Evolutionary conservation across 2,888 invertebrate genomes (phyloP).

Genomic region (Athetis lepigone): DNA sequence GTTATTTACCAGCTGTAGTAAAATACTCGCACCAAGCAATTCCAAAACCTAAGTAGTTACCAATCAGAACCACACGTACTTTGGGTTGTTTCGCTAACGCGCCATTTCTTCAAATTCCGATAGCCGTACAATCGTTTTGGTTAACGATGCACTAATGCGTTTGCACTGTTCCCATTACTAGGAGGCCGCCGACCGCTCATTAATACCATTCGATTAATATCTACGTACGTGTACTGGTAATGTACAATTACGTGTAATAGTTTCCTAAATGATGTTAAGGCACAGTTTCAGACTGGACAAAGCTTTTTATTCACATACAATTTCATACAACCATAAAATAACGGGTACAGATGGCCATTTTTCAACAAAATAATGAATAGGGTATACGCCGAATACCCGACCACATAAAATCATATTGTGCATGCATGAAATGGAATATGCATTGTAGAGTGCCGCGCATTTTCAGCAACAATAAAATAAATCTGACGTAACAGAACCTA

Average conservation of each 20-base stretch:
- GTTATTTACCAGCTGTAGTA: background rate
- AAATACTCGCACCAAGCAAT: constrained; percentile 5
- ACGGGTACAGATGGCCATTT: background rate
- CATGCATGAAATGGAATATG: constrained; percentile 51
- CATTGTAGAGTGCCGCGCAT: constrained; percentile 48
- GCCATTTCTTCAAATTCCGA: constrained; percentile 63
- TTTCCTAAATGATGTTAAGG: constrained; percentile 27
- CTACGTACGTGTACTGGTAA: constrained; percentile 40
- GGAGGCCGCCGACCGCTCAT: constrained; percentile 69
- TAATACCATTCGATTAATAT: constrained; percentile 74
- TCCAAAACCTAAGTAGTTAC: constrained; percentile 26
- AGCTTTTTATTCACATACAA: constrained; percentile 1
- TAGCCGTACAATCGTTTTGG: constrained; percentile 69
- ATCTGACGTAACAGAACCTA: constrained; percentile 61
- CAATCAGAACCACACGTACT: constrained; percentile 41
- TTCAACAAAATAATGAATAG: constrained; percentile 39
- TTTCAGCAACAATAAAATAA: constrained; percentile 57
- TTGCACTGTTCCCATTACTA: constrained; percentile 84
- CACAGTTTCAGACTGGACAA: constrained; percentile 7
- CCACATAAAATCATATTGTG: constrained; percentile 43
- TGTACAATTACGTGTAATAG: constrained; percentile 36
- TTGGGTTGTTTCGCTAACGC: constrained; percentile 47
- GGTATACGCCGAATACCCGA: constrained; percentile 37
- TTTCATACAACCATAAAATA: constrained; percentile 17
- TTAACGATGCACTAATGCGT: constrained; percentile 89